Conservation (phyloP, 2,888 invertebrate species). For the Caenorhabditis sp. region DNA sequence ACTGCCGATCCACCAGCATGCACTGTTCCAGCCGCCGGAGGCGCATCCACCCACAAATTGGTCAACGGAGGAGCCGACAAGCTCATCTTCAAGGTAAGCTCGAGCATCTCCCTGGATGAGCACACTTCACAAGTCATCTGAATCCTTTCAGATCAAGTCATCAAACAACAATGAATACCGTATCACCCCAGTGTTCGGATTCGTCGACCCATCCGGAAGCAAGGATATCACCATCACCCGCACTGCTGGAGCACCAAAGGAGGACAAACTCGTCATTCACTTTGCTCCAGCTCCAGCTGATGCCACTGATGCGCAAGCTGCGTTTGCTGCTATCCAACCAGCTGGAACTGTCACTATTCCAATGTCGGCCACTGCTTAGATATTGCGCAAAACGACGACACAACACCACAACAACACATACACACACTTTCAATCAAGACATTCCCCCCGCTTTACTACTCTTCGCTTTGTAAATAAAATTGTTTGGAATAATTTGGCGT, state of each 20-base stretch:
- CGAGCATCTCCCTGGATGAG: not conserved
- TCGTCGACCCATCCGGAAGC: slow-evolving; percentile 47
- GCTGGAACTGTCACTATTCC: slow-evolving; percentile 38
- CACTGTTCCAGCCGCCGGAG: slow-evolving; percentile 49
- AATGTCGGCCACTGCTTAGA: slow-evolving; percentile 18
- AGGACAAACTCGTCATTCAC: slow-evolving; percentile 46
- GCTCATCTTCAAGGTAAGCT: slow-evolving; percentile 26
- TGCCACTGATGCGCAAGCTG: slow-evolving; percentile 45
- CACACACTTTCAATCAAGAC: no score
- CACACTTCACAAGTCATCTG: not conserved
- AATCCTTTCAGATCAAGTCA: slow-evolving; percentile 42
- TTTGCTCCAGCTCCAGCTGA: slow-evolving; percentile 44
- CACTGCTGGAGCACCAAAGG: slow-evolving; percentile 40
- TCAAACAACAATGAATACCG: slow-evolving; percentile 56
- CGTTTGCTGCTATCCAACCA: slow-evolving; percentile 28
- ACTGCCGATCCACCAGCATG: slow-evolving; percentile 49
- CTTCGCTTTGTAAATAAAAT: no score
- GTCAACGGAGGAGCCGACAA: slow-evolving; percentile 39
- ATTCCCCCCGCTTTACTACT: no score
- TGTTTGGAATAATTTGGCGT: no score
- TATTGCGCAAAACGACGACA: not conserved
- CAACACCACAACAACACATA: no score
- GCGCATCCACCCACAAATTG: slow-evolving; percentile 32
- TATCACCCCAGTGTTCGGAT: slow-evolving; percentile 56
- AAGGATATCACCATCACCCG: slow-evolving; percentile 44